phyloP scores from a whole-genome alignment of 2,797 vertebrate genomes.

The Macroramphosus scolopax region DNA sequence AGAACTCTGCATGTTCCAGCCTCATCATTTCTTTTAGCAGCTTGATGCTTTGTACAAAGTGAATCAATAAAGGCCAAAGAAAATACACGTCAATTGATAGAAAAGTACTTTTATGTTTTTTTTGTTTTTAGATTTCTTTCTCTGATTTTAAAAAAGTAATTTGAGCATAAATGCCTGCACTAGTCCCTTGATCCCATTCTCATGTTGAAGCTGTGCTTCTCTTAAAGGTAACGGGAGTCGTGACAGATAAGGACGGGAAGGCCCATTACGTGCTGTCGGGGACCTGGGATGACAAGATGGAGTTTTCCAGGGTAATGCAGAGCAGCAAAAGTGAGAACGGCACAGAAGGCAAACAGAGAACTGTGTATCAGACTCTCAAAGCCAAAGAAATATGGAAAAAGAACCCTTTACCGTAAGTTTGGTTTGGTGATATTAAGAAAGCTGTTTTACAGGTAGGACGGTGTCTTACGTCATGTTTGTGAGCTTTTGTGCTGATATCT shows the following conservation, averaged over 20 bases:
- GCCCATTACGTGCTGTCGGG: conserved; percentile 90
- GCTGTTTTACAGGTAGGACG: too few species aligned
- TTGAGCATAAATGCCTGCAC: too few species aligned
- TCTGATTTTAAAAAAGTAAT: too few species aligned
- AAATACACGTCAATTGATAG: too few species aligned
- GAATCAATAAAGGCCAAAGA: too few species aligned
- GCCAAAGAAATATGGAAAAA: conserved; percentile 92
- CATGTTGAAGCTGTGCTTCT: conserved; percentile 8
- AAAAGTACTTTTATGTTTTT: too few species aligned
- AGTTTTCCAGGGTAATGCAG: conserved; percentile 85
- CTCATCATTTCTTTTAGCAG: too few species aligned
- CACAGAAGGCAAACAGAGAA: conserved; percentile 83
- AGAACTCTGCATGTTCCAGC: too few species aligned
- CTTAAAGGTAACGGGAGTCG: conserved; percentile 91
- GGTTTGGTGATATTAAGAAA: not conserved
- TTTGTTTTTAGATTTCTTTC: too few species aligned
- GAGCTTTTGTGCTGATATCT: not conserved
- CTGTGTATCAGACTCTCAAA: conserved; percentile 83
- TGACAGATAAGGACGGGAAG: conserved; percentile 87
- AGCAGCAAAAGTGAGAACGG: conserved; percentile 85
- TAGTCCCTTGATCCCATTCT: not conserved
- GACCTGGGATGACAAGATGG: conserved; percentile 98
- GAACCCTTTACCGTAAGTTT: conserved; percentile 89
- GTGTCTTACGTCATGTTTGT: not conserved
- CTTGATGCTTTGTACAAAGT: too few species aligned